Evolutionary conservation across 2,888 invertebrate genomes (phyloP).

Genomic region (Drosophila helvetica): DNA sequence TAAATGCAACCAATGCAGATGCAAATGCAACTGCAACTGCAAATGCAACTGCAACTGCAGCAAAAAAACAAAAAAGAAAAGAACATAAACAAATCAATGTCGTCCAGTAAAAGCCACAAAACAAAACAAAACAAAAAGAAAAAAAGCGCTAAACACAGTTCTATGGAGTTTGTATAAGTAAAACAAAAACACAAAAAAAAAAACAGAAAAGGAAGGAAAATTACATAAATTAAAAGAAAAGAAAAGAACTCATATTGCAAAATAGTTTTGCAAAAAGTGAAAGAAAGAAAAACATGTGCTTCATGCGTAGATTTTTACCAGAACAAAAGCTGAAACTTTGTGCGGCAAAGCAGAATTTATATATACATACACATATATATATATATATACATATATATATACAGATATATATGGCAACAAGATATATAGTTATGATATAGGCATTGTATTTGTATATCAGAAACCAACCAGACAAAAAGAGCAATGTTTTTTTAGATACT

Average conservation of each 20-base stretch:
- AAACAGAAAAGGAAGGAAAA: not conserved
- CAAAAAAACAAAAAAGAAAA: constrained; percentile 71
- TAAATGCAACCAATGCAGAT: constrained; percentile 51
- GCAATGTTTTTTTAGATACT: constrained; percentile 71
- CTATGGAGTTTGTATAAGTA: constrained; percentile 52
- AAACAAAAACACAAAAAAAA: constrained; percentile 43
- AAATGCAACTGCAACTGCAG: too few species aligned
- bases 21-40: too few species aligned
- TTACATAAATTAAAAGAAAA: constrained; percentile 48
- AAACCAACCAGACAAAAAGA: constrained; percentile 46
- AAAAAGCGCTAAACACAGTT: constrained; percentile 56
- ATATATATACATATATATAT: constrained; percentile 24
- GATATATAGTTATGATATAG: constrained; percentile 68
- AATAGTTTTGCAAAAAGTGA: constrained; percentile 57
- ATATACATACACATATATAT: constrained; percentile 51
- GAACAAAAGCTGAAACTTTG: constrained; percentile 72
- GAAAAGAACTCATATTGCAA: constrained; percentile 64
- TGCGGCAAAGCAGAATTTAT: constrained; percentile 78
- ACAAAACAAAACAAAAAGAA: constrained; percentile 55
- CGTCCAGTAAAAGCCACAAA: constrained; percentile 78
- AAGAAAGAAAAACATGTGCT: constrained; percentile 62
- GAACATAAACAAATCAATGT: constrained; percentile 79
- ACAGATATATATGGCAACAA: constrained; percentile 42
- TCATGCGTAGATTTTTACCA: constrained; percentile 77
- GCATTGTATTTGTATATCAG: constrained; percentile 77